Base-by-base conservation (phyloP, 2,797 vertebrate genomes). In the Lycodopsis pacificus region DNA sequence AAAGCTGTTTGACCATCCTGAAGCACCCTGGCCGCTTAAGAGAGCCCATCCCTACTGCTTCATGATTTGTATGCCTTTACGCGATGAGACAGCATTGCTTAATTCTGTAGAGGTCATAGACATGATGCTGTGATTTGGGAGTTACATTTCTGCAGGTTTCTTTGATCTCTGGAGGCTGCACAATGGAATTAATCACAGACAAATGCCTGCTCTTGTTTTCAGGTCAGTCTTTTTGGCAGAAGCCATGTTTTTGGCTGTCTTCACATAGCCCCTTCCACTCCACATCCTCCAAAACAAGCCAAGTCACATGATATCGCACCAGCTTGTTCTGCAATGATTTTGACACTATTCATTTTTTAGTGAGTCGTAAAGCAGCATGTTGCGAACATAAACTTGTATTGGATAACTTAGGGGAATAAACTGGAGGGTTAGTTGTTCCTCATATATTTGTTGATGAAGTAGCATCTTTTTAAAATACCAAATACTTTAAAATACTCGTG, bases 141-240 rank as follows among this genome's bases (percentile, higher is more conserved):
- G 14, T 54, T 65, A 46, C 58, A 57, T 67, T 44, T 59, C 48
- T 54, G 22, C 34, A 63, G 46, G 44, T 63, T 65, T 59, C 53
- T 73, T 73, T 81, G 65, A 85, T 71, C 69, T 67, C 53, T 44
- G 30, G 13, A 48, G 20, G n/a, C 25, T 75, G 66, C 54, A 61
- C 32, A 66, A 64, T 65, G 7, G 34, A 65, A 83, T 80, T 75
- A 80, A 65, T 86, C 40, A 53, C 32, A 73, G 63, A 64, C 8
- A 77, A 74, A 76, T 69, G 65, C 44, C 73, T 48, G 58, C 40
- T 63, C 42, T 72, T 46, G 53, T 68, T 69, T 75, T 25, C 34
- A 48, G 51, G 44, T 77, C 70, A 77, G 44, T 30, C 61, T 76
- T 84, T 84, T 84, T 84, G 65, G 73, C 80, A 76, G n/a, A 49